phyloP scores from a whole-genome alignment of 2,797 vertebrate genomes.

The Okamejei kenojei region DNA sequence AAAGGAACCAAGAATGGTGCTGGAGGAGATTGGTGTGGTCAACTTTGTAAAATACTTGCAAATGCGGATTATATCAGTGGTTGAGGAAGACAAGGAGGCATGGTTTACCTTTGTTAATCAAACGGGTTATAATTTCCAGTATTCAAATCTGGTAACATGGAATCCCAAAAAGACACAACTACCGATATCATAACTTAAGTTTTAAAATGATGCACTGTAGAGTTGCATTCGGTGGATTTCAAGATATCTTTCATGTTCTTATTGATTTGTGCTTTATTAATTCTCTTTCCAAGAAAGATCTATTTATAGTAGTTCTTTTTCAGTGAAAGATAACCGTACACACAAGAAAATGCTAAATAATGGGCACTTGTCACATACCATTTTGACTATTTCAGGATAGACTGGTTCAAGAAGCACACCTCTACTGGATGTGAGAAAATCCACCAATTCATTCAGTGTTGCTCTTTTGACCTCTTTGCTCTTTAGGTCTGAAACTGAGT shows the following conservation, averaged over 20 bases:
- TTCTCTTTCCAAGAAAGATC: not conserved
- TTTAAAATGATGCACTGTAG: not conserved
- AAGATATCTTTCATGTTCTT: not conserved
- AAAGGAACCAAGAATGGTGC: not conserved
- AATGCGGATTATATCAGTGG: not conserved
- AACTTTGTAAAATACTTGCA: not conserved
- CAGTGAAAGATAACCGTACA: not conserved
- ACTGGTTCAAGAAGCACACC: conserved; percentile 86
- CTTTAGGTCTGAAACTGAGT: conserved; percentile 88
- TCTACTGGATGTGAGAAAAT: conserved; percentile 91
- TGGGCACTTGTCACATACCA: conserved; percentile 68
- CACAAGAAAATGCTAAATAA: not conserved
- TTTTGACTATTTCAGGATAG: conserved; percentile 89
- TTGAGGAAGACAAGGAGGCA: not conserved
- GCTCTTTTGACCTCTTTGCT: conserved; percentile 97
- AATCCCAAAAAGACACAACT: no score
- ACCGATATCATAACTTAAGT: no score
- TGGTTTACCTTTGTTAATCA: not conserved
- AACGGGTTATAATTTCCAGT: not conserved
- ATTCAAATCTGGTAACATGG: not conserved
- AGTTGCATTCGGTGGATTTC: not conserved
- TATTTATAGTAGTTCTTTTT: not conserved
- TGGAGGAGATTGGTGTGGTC: not conserved
- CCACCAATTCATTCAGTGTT: conserved; percentile 88
- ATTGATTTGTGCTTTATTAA: not conserved